Percentiles rank a stretch among this genome's conserved stretches.
Conservation (phyloP, 2,113 vertebrate genomes). For the Amphiprion percula region DNA sequence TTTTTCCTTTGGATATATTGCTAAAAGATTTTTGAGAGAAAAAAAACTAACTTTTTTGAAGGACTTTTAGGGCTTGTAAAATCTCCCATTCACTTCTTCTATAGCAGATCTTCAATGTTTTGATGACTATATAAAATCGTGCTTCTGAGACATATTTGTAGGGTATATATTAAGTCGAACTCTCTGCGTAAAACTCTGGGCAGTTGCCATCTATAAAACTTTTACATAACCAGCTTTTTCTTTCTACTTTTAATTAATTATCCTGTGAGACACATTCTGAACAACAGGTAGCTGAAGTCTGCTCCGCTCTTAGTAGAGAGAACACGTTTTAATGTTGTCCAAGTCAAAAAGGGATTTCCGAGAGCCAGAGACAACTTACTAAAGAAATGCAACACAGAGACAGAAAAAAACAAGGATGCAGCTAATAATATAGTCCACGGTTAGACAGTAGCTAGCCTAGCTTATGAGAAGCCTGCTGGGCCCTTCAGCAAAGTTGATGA, state of each 20-base stretch:
- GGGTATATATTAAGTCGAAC: background rate
- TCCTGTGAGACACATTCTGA: background rate
- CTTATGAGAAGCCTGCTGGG: conserved; percentile 4
- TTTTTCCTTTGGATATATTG: too few species aligned
- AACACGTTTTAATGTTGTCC: conserved; percentile 4
- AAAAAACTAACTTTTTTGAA: too few species aligned
- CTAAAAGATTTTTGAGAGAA: too few species aligned
- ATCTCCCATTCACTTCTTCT: background rate
- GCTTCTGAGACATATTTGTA: background rate
- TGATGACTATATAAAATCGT: background rate
- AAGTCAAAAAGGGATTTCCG: background rate
- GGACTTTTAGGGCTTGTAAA: too few species aligned
- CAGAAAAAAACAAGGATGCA: background rate
- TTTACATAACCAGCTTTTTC: background rate
- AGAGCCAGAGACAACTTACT: conserved; percentile 5
- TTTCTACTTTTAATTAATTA: background rate
- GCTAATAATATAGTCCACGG: conserved; percentile 10
- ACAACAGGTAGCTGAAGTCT: background rate
- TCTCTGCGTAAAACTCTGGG: background rate
- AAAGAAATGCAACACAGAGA: conserved; percentile 11
- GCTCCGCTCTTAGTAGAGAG: background rate
- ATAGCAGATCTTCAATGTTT: background rate
- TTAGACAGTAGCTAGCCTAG: conserved; percentile 8
- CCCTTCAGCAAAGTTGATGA: conserved; percentile 37
- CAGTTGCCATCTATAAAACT: background rate